Conservation (phyloP, 2,797 vertebrate genomes). For the Rousettus madagascariensis region DNA sequence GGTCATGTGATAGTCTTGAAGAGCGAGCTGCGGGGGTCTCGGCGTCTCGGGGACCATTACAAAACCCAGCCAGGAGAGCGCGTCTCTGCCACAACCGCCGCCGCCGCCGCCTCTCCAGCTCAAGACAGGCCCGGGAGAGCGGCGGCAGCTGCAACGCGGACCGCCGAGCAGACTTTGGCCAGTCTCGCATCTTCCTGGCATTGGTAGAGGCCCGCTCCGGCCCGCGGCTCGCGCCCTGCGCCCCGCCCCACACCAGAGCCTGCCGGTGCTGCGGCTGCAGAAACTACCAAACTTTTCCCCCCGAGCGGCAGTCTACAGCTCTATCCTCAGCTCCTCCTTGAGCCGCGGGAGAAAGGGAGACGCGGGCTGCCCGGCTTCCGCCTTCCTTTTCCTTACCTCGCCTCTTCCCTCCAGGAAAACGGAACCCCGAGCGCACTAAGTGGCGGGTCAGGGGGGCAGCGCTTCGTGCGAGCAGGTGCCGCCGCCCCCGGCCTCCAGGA, state of each 20-base stretch:
- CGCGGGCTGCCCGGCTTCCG: background rate
- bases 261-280: background rate
- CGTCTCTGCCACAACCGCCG: slow-evolving; percentile 70
- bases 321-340: background rate
- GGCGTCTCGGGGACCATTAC: slow-evolving; percentile 87
- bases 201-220: background rate
- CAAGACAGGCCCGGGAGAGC: slow-evolving; percentile 23
- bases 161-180: background rate
- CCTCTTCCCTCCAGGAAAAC: background rate
- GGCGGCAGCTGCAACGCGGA: slow-evolving; percentile 1
- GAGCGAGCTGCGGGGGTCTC: slow-evolving; percentile 90
- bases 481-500: background rate
- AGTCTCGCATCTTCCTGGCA: background rate
- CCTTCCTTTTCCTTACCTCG: background rate
- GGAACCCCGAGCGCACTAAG: background rate
- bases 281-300: slow-evolving; percentile 63
- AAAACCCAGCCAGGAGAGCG: slow-evolving; percentile 87
- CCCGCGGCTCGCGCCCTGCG: background rate
- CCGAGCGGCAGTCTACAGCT: background rate
- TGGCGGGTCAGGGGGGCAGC: background rate
- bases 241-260: background rate
- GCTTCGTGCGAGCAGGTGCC: background rate
- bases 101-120: background rate
- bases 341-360: background rate
- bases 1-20: slow-evolving; percentile 91